Conservation (phyloP, 1,140 invertebrate species). For the Philaenus spumarius region DNA sequence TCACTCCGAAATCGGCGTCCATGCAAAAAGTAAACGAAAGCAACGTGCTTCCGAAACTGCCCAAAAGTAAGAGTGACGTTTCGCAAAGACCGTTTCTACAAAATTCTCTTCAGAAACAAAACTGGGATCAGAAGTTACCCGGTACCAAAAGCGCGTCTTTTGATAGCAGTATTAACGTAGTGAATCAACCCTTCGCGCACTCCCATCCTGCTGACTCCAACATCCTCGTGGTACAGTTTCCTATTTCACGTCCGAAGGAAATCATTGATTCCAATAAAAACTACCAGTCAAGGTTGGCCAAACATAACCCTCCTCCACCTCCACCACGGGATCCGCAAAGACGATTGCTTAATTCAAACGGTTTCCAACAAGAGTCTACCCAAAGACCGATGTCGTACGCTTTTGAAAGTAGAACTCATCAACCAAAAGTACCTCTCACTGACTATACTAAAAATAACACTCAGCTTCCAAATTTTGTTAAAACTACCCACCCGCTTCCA, state of each 20-base stretch:
- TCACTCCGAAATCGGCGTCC: background rate
- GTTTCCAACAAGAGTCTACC: conserved; percentile 31
- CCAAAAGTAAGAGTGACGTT: conserved; percentile 3
- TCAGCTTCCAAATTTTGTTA: background rate
- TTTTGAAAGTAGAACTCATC: conserved; percentile 36
- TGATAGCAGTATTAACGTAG: conserved; percentile 26
- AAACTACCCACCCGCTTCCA: too few species aligned
- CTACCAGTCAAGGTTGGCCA: conserved; percentile 13
- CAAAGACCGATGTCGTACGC: conserved; percentile 45
- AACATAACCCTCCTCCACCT: conserved; percentile 53
- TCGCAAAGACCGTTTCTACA: background rate
- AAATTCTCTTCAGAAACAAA: background rate
- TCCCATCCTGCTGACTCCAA: conserved; percentile 6
- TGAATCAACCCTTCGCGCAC: background rate
- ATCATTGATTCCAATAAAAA: background rate
- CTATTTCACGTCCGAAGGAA: background rate
- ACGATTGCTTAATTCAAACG: conserved; percentile 41
- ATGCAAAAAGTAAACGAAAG: background rate
- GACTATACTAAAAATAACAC: conserved; percentile 27
- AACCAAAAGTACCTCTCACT: conserved; percentile 36
- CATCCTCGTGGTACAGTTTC: conserved; percentile 5
- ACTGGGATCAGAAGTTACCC: conserved; percentile 1
- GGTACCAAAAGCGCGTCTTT: conserved; percentile 28
- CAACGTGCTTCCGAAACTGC: conserved; percentile 9
- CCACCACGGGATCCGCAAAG: conserved; percentile 61